These are phyloP conservation scores for Lasioglossum morio DNA, from an alignment of 2,888 invertebrate species.

Conservation along the genomic window DNA sequence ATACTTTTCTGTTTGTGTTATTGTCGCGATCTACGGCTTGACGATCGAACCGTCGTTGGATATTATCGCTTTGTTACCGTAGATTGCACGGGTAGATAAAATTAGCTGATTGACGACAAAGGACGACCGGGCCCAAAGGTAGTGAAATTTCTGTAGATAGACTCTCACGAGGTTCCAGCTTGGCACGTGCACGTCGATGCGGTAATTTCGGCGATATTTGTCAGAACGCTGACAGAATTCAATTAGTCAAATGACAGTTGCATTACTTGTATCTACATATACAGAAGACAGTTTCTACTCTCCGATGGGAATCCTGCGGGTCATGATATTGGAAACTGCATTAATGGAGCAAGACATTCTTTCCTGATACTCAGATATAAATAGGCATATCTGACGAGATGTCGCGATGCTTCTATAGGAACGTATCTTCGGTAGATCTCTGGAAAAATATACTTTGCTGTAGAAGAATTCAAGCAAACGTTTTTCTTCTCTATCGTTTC, in stretches of 20 bases:
- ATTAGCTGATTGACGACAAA: not conserved
- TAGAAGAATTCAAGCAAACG: not conserved
- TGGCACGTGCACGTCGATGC: constrained; percentile 11
- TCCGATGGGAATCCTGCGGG: not conserved
- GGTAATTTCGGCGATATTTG: constrained; percentile 52
- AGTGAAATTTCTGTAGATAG: constrained; percentile 4
- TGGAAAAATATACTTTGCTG: not conserved
- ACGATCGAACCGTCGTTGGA: not conserved
- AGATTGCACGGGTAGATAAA: not conserved
- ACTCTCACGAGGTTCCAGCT: constrained; percentile 5
- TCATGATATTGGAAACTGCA: not conserved
- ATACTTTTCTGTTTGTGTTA: not conserved
- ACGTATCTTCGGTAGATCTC: not conserved
- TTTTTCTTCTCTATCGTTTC: not conserved
- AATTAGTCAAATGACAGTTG: constrained; percentile 64
- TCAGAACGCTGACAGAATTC: constrained; percentile 56
- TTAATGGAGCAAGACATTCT: not conserved
- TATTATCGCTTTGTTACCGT: not conserved
- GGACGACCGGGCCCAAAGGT: not conserved
- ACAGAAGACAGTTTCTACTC: not conserved
- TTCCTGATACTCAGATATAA: not conserved
- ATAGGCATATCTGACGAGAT: not conserved
- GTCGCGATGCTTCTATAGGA: too few relatives aligned
- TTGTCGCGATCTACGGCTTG: not conserved
- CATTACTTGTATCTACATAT: not conserved